Evolutionary conservation across 1,140 invertebrate species (phyloP).

Genomic region (Drosophila nigromelanica): DNA sequence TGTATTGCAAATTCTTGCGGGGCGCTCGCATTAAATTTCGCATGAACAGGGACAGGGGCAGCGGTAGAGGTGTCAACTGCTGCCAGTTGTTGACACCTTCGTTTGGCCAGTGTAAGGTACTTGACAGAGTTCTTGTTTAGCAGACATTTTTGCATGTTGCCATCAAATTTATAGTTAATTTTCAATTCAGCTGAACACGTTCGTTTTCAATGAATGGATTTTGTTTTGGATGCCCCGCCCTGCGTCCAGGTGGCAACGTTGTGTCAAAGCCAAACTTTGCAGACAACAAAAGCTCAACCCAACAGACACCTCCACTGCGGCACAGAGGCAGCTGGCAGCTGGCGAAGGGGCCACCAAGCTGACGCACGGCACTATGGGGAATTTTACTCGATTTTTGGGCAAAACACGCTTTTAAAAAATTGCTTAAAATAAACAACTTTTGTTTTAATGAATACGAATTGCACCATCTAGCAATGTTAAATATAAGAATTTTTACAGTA

Average conservation of each 20-base stretch:
- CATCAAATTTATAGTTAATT: slow-evolving; percentile 80
- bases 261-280: slow-evolving; percentile 75
- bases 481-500: too few relatives aligned
- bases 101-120: slow-evolving; percentile 1
- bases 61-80: slow-evolving; percentile 16
- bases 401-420: too few relatives aligned
- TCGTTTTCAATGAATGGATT: slow-evolving; percentile 69
- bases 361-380: too few relatives aligned
- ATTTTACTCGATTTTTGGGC: too few relatives aligned
- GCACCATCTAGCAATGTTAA: too few relatives aligned
- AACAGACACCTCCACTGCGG: slow-evolving; percentile 41
- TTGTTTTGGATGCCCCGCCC: slow-evolving; percentile 36
- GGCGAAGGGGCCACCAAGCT: background rate
- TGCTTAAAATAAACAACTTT: too few relatives aligned
- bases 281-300: slow-evolving; percentile 69
- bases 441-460: too few relatives aligned
- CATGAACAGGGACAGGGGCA: slow-evolving; percentile 20
- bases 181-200: slow-evolving; percentile 79
- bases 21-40: slow-evolving; percentile 71
- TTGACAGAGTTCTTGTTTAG: slow-evolving; percentile 18
- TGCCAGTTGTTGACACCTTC: slow-evolving; percentile 30
- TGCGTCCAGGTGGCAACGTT: slow-evolving; percentile 25
- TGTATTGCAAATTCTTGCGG: slow-evolving; percentile 33
- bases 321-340: background rate
- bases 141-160: slow-evolving; percentile 65